Percentiles rank a stretch among this genome's conserved stretches.
Evolutionary conservation across 2,797 vertebrate genomes (phyloP).

Genomic region (Mormyrus hasselquistii): DNA sequence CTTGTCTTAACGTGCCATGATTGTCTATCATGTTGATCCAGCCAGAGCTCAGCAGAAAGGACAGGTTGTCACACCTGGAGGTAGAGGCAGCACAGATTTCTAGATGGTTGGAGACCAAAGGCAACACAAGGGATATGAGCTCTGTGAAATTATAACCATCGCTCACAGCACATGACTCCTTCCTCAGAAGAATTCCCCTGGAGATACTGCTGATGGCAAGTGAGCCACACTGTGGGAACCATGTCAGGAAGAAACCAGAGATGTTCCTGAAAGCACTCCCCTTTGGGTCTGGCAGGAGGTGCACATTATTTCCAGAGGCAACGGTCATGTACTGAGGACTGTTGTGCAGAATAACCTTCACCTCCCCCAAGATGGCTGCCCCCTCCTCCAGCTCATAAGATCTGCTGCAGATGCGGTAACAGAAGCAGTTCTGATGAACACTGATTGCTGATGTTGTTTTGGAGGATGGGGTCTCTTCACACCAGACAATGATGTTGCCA

Average conservation of each 20-base stretch:
- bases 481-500: constrained; percentile 78
- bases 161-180: constrained; percentile 45
- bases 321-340: constrained; percentile 72
- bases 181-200: constrained; percentile 57
- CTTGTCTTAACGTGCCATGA: constrained; percentile 62
- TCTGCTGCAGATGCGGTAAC: constrained; percentile 76
- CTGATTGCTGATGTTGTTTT: constrained; percentile 49
- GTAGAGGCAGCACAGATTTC: constrained; percentile 60
- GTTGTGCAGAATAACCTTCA: constrained; percentile 77
- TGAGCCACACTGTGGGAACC: constrained; percentile 64
- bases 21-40: constrained; percentile 70
- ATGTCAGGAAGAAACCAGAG: constrained; percentile 74
- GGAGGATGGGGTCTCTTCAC: constrained; percentile 61
- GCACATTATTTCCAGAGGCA: constrained; percentile 66
- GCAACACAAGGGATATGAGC: constrained; percentile 67
- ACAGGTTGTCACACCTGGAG: constrained; percentile 58
- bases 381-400: constrained; percentile 67
- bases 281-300: constrained; percentile 68
- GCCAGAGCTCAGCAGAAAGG: constrained; percentile 71
- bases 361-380: constrained; percentile 59
- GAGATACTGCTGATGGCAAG: constrained; percentile 64
- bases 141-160: constrained; percentile 77
- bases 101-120: constrained; percentile 58
- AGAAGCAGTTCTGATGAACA: constrained; percentile 55
- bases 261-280: constrained; percentile 41